Base-by-base conservation (phyloP, 2,113 vertebrate species). In the Hepsetus odoe region DNA sequence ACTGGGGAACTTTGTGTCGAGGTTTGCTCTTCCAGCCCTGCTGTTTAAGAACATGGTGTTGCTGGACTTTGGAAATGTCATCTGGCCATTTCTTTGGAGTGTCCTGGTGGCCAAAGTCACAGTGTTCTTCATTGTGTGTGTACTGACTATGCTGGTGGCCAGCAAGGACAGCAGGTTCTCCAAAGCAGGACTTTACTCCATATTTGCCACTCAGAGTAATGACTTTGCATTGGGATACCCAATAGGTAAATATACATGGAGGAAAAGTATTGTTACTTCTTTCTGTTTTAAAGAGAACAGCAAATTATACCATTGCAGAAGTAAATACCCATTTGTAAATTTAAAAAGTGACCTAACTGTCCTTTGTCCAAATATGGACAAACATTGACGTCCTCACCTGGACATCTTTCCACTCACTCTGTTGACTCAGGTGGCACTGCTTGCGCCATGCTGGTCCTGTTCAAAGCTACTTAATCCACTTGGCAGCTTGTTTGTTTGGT, bases 171-270 rank as follows among this genome's bases (percentile, higher is more conserved):
- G 88, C 26, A 92, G 97, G 74, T 97, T 94, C 80, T 94, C 95
- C 83, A 99, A 98, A 88, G 97, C 98, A 20, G 98, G 97, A 56
- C 93, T 99, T n/a, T 98, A 94, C 87, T 94, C 98, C 68, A 98
- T 98, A 87, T 99, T 99, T 93, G 96, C 97, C 82, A 99, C 98
- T 74, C 97, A 99, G 80, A 99, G 98, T 91, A 99, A 99, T 88
- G 98, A 99, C 88, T 99, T 99, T 92, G 98, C 97, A 58, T 81
- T 99, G 90, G 98, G 98, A 66, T 99, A 96, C 90, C 97, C 97
- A 12, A 99, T 99, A 87, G 97, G 98, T 99, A 88, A 95, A 95
- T 86, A 51, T 5, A 33, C 30, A 33, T 33, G 4, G 30, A 24
- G 3, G 28, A 28, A 8, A 22, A 30, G 26, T 16, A 5, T 59